phyloP scores from a whole-genome alignment of 2,888 invertebrate species.

The Melinopterus prodromus region DNA sequence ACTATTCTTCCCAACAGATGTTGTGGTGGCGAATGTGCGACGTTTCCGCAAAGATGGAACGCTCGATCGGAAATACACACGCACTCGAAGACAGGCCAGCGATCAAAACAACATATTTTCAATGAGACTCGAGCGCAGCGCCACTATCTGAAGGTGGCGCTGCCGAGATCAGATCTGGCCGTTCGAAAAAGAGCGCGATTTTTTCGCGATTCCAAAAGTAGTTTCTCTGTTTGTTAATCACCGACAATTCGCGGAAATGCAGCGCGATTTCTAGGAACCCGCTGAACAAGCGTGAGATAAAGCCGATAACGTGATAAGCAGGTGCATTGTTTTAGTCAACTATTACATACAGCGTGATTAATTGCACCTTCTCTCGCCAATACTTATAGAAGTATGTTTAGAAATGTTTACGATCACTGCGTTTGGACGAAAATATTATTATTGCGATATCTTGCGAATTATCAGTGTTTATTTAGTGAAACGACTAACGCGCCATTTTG shows the following conservation, averaged over 20 bases:
- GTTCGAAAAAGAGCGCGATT: not conserved
- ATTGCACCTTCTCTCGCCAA: not conserved
- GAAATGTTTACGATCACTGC: not conserved
- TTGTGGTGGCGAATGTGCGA: not conserved
- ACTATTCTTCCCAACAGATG: not conserved
- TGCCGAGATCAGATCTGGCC: not conserved
- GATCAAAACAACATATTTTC: slow-evolving; percentile 4
- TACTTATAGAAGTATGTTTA: not conserved
- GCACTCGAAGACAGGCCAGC: not conserved
- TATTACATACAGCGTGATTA: not conserved
- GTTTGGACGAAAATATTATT: not conserved
- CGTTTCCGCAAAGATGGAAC: not conserved
- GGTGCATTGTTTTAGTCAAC: not conserved
- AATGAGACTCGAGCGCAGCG: not conserved
- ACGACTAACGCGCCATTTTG: not conserved
- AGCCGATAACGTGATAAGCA: not conserved
- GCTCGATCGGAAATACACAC: not conserved
- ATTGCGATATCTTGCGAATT: not conserved
- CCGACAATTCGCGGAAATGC: not conserved
- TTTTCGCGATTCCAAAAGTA: not conserved
- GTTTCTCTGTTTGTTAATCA: not conserved
- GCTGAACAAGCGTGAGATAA: not conserved
- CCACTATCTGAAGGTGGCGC: not conserved
- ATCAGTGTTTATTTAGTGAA: not conserved
- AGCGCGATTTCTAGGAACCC: not conserved